Evolutionary conservation across 2,888 invertebrate genomes (phyloP).

Genomic region (Entomobrya proxima): DNA sequence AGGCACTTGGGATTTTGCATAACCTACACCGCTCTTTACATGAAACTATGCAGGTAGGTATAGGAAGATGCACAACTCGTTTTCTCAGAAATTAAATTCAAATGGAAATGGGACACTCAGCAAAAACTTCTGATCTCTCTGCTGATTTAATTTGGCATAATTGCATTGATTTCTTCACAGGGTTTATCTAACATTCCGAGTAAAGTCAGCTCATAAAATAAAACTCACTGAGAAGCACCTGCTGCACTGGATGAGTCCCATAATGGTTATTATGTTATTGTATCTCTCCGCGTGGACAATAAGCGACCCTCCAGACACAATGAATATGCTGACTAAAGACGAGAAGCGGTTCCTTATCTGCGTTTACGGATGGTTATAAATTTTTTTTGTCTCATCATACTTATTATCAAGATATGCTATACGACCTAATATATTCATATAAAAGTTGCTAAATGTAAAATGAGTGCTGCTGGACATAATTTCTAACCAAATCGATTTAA

Average conservation of each 20-base stretch:
- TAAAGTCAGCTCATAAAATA: slow-evolving; percentile 94
- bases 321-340: slow-evolving; percentile 86
- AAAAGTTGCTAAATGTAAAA: too few species aligned
- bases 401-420: too few species aligned
- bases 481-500: slow-evolving; percentile 16
- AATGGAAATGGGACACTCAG: neutral
- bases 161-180: slow-evolving; percentile 79
- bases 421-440: too few species aligned
- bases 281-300: slow-evolving; percentile 94
- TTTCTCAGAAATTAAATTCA: neutral
- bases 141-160: slow-evolving; percentile 18
- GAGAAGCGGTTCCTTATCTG: slow-evolving; percentile 92
- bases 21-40: slow-evolving; percentile 92
- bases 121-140: slow-evolving; percentile 16
- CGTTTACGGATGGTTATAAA: slow-evolving; percentile 94
- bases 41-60: slow-evolving; percentile 84
- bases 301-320: slow-evolving; percentile 89
- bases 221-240: slow-evolving; percentile 94
- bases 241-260: slow-evolving; percentile 94
- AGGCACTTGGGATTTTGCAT: slow-evolving; percentile 94
- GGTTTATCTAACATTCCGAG: slow-evolving; percentile 93
- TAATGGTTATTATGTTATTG: slow-evolving; percentile 89
- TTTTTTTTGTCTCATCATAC: too few species aligned
- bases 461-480: too few species aligned
- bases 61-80: neutral